Evolutionary conservation across 2,797 vertebrate genomes (phyloP).

Genomic region (Fistularia commersonii): DNA sequence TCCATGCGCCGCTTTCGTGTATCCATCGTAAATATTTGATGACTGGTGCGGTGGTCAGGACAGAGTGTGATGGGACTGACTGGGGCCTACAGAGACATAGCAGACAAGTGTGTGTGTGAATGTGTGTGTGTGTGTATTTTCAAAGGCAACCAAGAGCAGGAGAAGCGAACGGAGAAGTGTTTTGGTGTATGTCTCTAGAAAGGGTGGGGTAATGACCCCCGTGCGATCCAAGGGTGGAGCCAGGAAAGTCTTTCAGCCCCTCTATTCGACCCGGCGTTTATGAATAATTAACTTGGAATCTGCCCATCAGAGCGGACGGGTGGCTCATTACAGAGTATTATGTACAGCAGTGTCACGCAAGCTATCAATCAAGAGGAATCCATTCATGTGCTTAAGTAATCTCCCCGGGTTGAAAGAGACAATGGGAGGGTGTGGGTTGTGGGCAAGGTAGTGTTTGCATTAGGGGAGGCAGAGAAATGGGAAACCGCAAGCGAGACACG

Average conservation of each 20-base stretch:
- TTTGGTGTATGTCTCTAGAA: conserved; percentile 16
- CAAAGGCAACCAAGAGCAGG: conserved; percentile 36
- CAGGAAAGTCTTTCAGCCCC: conserved; percentile 14
- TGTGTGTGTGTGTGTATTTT: conserved; percentile 20
- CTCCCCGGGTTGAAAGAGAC: conserved; percentile 42
- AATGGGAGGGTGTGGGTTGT: conserved; percentile 11
- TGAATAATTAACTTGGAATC: conserved; percentile 68
- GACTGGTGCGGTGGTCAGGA: conserved; percentile 48
- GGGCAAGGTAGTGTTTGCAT: conserved; percentile 4
- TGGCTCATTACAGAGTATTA: conserved; percentile 62
- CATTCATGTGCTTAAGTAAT: conserved; percentile 63
- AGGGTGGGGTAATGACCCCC: conserved; percentile 55
- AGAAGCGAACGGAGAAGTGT: conserved; percentile 10
- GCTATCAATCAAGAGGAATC: conserved; percentile 65
- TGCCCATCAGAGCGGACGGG: conserved; percentile 49
- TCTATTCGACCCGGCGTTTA: conserved; percentile 41
- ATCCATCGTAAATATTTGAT: conserved; percentile 76
- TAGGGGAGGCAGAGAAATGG: conserved; percentile 11
- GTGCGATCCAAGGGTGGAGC: conserved; percentile 52
- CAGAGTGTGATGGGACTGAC: conserved; percentile 42
- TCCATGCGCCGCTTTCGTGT: conserved; percentile 64
- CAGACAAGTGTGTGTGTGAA: conserved; percentile 9
- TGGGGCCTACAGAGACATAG: conserved; percentile 42
- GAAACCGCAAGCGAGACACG: conserved; percentile 29
- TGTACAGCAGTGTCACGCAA: conserved; percentile 56